phyloP scores from a whole-genome alignment of 2,113 vertebrate genomes.

The Ranitomeya imitator region DNA sequence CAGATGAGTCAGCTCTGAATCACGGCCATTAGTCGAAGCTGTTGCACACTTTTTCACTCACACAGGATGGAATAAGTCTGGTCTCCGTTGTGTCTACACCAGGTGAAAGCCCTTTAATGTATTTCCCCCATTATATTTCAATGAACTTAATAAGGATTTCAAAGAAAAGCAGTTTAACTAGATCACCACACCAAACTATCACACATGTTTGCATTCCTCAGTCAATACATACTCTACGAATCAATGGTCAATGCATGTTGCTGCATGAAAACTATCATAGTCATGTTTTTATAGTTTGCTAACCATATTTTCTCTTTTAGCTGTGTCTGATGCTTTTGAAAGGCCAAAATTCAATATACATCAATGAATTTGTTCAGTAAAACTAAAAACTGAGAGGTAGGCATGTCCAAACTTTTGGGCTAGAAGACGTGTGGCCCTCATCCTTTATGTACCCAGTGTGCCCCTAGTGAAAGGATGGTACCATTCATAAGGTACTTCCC shows the following conservation, averaged over 20 bases:
- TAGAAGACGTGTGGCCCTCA: too few species aligned
- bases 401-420: too few species aligned
- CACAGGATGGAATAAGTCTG: conserved; percentile 29
- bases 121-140: conserved; percentile 40
- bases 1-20: conserved; percentile 43
- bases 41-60: conserved; percentile 11
- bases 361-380: background rate
- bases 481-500: too few species aligned
- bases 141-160: conserved; percentile 20
- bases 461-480: too few species aligned
- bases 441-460: too few species aligned
- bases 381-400: too few species aligned
- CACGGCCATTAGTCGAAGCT: conserved; percentile 30
- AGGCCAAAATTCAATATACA: background rate
- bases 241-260: conserved; percentile 29
- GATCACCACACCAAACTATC: background rate
- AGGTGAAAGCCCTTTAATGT: conserved; percentile 44
- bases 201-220: conserved; percentile 49
- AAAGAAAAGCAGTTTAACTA: conserved; percentile 29
- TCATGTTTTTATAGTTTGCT: background rate
- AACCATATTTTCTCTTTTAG: background rate
- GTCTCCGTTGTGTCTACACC: conserved; percentile 30
- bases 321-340: background rate
- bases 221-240: background rate
- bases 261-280: conserved; percentile 23